Conservation (phyloP, 1,140 invertebrate species). For the Anastrepha ludens region DNA sequence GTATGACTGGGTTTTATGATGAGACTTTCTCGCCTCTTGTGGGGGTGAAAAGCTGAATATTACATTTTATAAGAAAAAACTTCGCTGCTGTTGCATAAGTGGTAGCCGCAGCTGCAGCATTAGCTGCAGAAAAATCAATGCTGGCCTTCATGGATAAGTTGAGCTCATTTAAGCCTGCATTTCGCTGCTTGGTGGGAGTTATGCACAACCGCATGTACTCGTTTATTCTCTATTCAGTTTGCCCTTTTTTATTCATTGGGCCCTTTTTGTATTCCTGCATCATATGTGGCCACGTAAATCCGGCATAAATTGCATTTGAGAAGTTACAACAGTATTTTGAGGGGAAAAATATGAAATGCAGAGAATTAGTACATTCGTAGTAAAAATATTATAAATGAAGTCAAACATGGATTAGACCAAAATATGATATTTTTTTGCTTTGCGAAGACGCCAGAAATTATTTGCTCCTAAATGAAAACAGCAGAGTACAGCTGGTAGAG, state of each 20-base stretch:
- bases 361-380: background rate
- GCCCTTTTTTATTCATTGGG: background rate
- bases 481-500: no score
- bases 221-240: background rate
- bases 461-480: no score
- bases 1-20: background rate
- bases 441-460: no score
- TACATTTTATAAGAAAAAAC: background rate
- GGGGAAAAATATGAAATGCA: background rate
- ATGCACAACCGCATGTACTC: no score
- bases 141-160: conserved; percentile 4
- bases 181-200: background rate
- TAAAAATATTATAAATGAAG: no score
- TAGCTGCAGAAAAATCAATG: conserved; percentile 18
- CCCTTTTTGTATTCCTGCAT: background rate
- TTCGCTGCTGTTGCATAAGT: background rate
- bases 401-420: no score
- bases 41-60: no score
- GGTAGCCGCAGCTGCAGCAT: background rate
- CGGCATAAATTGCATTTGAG: background rate
- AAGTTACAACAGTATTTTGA: background rate
- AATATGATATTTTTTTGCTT: no score
- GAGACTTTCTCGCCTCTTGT: no score
- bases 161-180: conserved; percentile 23
- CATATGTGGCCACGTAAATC: conserved; percentile 31